A percentile compares a stretch with the other conserved stretches of the same genome.
Conservation (phyloP, 2,888 invertebrate species). For the Pocota personata region DNA sequence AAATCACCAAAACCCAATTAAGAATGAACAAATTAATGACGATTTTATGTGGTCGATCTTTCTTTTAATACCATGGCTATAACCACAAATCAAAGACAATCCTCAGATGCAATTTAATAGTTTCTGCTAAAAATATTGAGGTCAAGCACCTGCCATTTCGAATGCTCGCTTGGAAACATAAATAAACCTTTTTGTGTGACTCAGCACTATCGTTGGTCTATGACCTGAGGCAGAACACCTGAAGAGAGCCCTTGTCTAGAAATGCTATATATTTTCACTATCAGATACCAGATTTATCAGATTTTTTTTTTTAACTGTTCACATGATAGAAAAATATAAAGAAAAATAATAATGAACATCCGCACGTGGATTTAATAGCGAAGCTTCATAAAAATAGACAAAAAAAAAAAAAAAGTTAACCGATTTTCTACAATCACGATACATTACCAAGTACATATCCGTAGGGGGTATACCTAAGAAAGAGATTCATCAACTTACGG, state of each 20-base stretch:
- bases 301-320: neutral
- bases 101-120: neutral
- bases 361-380: constrained; percentile 29
- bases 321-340: neutral
- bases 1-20: too few relatives aligned
- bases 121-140: neutral
- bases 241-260: neutral
- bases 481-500: neutral
- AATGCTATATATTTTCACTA: neutral
- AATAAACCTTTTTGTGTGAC: neutral
- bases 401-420: neutral
- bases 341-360: neutral
- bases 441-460: neutral
- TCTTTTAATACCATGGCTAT: too few relatives aligned
- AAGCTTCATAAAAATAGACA: neutral
- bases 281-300: neutral
- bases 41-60: neutral
- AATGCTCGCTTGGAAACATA: neutral
- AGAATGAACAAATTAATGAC: neutral
- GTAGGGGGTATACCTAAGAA: neutral
- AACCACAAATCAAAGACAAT: neutral
- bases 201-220: neutral
- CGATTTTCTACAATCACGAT: neutral
- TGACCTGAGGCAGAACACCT: neutral
- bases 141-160: neutral